A percentile compares a stretch with the other conserved stretches of the same genome.
phyloP scores from a whole-genome alignment of 2,888 invertebrate genomes.

The Eustalomyia histrio region DNA sequence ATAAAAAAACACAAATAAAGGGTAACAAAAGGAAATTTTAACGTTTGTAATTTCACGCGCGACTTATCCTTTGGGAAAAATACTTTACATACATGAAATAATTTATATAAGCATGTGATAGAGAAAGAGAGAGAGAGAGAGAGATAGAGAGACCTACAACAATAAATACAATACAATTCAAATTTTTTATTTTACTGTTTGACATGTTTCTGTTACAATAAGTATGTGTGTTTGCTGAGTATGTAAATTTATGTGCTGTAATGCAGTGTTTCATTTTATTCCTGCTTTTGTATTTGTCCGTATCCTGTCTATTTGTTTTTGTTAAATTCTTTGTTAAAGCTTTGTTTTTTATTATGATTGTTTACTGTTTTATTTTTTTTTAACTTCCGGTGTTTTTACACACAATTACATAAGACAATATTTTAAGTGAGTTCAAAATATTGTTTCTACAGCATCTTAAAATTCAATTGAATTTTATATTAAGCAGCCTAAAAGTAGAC shows the following conservation, averaged over 20 bases:
- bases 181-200: not conserved
- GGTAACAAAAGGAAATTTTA: slow-evolving; percentile 58
- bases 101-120: slow-evolving; percentile 21
- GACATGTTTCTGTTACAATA: not conserved
- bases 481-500: slow-evolving; percentile 18
- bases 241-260: not conserved
- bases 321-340: slow-evolving; percentile 40
- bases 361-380: not conserved
- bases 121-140: too few relatives aligned
- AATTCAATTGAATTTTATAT: not conserved
- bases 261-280: slow-evolving; percentile 31
- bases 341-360: slow-evolving; percentile 30
- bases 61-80: slow-evolving; percentile 78
- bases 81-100: slow-evolving; percentile 66
- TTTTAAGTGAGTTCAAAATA: slow-evolving; percentile 19
- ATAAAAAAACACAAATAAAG: not conserved
- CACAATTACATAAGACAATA: slow-evolving; percentile 6
- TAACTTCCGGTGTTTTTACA: slow-evolving; percentile 29
- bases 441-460: not conserved
- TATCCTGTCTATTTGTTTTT: slow-evolving; percentile 40
- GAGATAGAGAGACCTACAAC: too few relatives aligned
- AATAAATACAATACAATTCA: not conserved
- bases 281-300: slow-evolving; percentile 6
- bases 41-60: slow-evolving; percentile 79
- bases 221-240: slow-evolving; percentile 1